Conservation (phyloP, 2,113 vertebrate genomes). For the Spizaetus ornatus region DNA sequence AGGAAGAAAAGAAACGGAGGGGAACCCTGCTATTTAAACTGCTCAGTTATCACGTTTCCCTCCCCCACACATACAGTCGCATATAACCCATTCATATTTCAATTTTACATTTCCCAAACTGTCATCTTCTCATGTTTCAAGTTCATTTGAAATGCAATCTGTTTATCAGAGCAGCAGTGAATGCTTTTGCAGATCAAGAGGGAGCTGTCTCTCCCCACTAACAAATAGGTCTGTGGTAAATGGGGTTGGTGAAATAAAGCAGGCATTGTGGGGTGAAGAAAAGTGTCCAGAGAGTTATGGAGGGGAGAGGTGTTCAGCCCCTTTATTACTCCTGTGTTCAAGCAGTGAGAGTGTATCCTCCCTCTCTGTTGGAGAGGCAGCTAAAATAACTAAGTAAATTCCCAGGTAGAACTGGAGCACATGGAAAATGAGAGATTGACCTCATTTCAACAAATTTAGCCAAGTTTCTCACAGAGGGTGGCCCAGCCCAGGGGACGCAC, state of each 20-base stretch:
- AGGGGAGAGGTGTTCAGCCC: neutral
- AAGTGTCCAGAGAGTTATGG: neutral
- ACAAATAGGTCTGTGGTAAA: neutral
- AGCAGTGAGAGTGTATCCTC: neutral
- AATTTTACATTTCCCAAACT: slow-evolving; percentile 52
- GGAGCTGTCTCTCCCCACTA: neutral
- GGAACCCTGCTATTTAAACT: slow-evolving; percentile 60
- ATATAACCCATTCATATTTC: slow-evolving; percentile 60
- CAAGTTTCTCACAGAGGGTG: neutral
- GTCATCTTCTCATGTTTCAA: slow-evolving; percentile 48
- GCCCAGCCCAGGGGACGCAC: neutral
- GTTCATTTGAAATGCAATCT: slow-evolving; percentile 58
- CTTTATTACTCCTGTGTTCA: neutral
- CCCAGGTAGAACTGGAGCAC: neutral
- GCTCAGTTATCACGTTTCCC: slow-evolving; percentile 46
- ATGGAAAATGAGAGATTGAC: neutral
- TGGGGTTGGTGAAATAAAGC: neutral
- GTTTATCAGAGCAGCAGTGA: slow-evolving; percentile 23
- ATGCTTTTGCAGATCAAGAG: neutral
- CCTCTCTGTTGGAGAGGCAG: neutral
- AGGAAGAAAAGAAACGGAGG: slow-evolving; percentile 48
- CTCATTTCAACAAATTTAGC: neutral
- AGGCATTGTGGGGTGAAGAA: neutral
- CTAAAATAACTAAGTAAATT: neutral
- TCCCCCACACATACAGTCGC: slow-evolving; percentile 14